Conservation (phyloP, 1,140 invertebrate genomes). For the Bombyx mandarina region DNA sequence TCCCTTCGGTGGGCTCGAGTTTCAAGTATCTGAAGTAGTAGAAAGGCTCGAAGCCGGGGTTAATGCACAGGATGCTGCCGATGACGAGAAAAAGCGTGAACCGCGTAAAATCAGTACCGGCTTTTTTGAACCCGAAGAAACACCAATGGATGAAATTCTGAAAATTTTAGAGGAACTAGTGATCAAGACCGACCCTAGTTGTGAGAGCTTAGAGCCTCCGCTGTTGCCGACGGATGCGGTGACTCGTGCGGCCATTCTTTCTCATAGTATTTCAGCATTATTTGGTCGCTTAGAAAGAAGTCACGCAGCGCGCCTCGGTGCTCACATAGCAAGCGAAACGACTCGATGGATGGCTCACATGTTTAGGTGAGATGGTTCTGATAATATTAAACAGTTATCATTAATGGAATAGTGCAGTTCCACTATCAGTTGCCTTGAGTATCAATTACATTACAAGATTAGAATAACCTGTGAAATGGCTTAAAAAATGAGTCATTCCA, state of each 20-base stretch:
- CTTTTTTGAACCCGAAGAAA: slow-evolving; percentile 60
- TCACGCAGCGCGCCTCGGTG: slow-evolving; percentile 79
- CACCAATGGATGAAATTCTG: slow-evolving; percentile 59
- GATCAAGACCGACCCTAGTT: slow-evolving; percentile 53
- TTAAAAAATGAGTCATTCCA: not conserved
- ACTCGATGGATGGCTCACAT: slow-evolving; percentile 84
- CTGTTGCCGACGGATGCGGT: slow-evolving; percentile 64
- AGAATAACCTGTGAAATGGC: not conserved
- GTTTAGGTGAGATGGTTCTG: slow-evolving; percentile 74
- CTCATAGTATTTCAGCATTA: slow-evolving; percentile 83
- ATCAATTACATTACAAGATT: slow-evolving; percentile 22
- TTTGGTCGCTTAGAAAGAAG: slow-evolving; percentile 78
- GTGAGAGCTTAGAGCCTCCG: slow-evolving; percentile 50
- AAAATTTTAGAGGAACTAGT: slow-evolving; percentile 58
- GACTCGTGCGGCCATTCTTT: slow-evolving; percentile 77
- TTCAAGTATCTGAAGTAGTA: slow-evolving; percentile 78
- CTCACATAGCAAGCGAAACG: slow-evolving; percentile 81
- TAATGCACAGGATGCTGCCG: slow-evolving; percentile 49
- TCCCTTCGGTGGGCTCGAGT: slow-evolving; percentile 73
- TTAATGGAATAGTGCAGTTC: slow-evolving; percentile 2
- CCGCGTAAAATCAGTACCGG: slow-evolving; percentile 50
- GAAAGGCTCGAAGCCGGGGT: slow-evolving; percentile 76
- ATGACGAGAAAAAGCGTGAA: slow-evolving; percentile 49
- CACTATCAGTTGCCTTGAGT: slow-evolving; percentile 24
- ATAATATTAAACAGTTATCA: slow-evolving; percentile 4